A percentile compares a stretch with the other conserved stretches of the same genome.
phyloP scores from a whole-genome alignment of 1,140 invertebrate species.

The Eurytemora carolleeae region DNA sequence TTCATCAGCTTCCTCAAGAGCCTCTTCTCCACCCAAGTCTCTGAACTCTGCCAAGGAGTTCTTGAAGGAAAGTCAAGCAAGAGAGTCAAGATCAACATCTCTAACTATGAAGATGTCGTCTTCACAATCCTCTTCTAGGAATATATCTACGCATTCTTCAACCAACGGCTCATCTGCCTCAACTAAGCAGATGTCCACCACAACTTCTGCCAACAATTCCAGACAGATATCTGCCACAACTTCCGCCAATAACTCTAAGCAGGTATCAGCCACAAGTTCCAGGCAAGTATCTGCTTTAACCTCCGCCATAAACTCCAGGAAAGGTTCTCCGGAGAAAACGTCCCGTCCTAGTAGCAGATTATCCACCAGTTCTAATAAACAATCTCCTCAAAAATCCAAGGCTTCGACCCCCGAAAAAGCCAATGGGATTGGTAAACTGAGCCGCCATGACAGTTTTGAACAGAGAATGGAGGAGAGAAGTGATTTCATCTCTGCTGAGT shows the following conservation, averaged over 20 bases:
- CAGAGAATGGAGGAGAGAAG: neutral
- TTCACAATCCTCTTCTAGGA: neutral
- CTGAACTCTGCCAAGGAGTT: conserved; percentile 13
- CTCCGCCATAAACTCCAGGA: neutral
- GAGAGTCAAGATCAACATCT: neutral
- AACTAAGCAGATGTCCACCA: too few species aligned
- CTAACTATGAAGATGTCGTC: neutral
- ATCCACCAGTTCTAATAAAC: neutral
- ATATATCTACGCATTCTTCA: neutral
- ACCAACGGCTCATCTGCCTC: too few species aligned
- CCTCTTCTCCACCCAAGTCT: conserved; percentile 14
- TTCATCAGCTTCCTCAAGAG: conserved; percentile 13
- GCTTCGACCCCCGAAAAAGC: neutral
- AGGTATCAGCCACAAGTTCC: neutral
- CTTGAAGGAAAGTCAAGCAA: conserved; percentile 7
- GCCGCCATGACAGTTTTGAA: neutral
- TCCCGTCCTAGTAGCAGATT: neutral
- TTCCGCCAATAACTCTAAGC: neutral
- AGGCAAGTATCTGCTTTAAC: neutral
- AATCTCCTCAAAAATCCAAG: neutral
- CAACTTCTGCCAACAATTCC: neutral
- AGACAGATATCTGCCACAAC: neutral
- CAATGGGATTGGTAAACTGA: neutral
- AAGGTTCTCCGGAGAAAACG: neutral
- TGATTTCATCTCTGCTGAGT: neutral